Conservation (phyloP, 2,797 vertebrate genomes). For the Clarias pachynema region DNA sequence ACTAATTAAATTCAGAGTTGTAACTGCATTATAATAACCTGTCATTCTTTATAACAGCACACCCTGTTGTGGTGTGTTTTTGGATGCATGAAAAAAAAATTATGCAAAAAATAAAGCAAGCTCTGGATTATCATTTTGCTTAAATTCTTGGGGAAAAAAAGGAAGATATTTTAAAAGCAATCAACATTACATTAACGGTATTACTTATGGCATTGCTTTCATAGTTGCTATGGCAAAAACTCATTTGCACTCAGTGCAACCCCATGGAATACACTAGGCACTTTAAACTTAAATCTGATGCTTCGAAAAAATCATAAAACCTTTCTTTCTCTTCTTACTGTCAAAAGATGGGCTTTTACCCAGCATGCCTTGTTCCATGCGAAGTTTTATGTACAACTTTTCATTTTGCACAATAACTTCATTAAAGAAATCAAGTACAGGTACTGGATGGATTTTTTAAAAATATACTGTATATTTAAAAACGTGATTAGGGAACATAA, state of each 20-base stretch:
- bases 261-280: neutral
- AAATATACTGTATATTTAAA: neutral
- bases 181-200: neutral
- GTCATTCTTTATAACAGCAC: neutral
- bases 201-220: neutral
- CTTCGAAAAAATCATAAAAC: neutral
- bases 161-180: neutral
- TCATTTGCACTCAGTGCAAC: conserved; percentile 16
- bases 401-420: neutral
- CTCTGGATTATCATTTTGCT: too few species aligned
- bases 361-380: neutral
- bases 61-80: neutral
- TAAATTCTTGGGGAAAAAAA: neutral
- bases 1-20: neutral
- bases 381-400: neutral
- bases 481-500: neutral
- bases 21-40: neutral
- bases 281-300: neutral
- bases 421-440: neutral
- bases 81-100: neutral
- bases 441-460: neutral
- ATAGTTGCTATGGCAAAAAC: neutral
- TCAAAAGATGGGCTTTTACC: neutral
- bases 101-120: neutral
- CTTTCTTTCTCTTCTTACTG: neutral